These are phyloP conservation scores for Nycticebus coucang DNA, from an alignment of 2,113 vertebrate genomes.

Conservation along the genomic window DNA sequence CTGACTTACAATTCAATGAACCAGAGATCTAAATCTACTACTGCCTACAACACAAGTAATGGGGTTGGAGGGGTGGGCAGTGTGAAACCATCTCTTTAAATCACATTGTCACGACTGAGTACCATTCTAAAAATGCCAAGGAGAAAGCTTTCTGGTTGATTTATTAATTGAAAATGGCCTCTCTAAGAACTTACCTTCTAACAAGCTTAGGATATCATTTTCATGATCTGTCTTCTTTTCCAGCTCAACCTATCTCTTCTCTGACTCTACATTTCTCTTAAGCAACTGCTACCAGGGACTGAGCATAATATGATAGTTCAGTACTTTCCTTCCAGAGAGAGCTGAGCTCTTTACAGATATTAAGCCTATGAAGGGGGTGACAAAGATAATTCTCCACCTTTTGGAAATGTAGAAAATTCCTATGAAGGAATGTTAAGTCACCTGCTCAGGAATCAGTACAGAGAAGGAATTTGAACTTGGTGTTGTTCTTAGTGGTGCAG, in stretches of 20 bases:
- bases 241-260: constrained; percentile 30
- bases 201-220: constrained; percentile 64
- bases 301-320: neutral
- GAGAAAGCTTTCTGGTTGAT: constrained; percentile 68
- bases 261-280: constrained; percentile 46
- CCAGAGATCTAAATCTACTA: constrained; percentile 37
- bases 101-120: constrained; percentile 58
- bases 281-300: constrained; percentile 18
- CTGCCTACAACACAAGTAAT: constrained; percentile 20
- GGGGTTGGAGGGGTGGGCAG: neutral
- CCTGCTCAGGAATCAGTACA: neutral
- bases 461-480: neutral
- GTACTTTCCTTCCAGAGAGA: constrained; percentile 11
- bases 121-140: constrained; percentile 64
- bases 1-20: neutral
- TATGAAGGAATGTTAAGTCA: neutral
- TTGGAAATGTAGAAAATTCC: neutral
- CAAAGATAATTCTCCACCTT: neutral
- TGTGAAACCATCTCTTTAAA: constrained; percentile 58
- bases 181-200: constrained; percentile 61
- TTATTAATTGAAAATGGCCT: constrained; percentile 69
- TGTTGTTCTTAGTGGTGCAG: neutral
- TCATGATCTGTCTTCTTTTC: constrained; percentile 58
- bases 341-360: neutral
- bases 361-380: neutral